These are phyloP conservation scores for Hirtodrosophila trivittata DNA, from an alignment of 2,888 invertebrate genomes.

Conservation along the genomic window DNA sequence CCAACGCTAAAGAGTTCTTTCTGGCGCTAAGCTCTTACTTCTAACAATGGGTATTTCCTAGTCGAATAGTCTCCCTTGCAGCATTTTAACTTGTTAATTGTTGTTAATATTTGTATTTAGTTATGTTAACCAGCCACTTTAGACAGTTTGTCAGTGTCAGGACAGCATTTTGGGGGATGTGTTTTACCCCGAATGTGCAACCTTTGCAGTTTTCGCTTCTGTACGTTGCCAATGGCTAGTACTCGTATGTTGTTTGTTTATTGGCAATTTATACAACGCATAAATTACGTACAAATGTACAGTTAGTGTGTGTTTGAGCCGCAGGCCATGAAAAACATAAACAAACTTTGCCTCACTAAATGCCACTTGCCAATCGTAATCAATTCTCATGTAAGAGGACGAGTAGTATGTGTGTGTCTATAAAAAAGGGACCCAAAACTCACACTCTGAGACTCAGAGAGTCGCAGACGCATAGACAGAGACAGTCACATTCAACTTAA, in stretches of 20 bases:
- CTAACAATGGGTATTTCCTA: too few species aligned
- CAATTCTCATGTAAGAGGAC: slow-evolving; percentile 61
- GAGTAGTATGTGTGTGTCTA: slow-evolving; percentile 44
- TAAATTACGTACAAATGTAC: slow-evolving; percentile 63
- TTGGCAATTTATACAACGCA: slow-evolving; percentile 76
- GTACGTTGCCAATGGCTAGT: slow-evolving; percentile 10
- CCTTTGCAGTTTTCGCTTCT: slow-evolving; percentile 59
- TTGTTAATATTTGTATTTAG: slow-evolving; percentile 71
- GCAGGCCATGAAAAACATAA: slow-evolving; percentile 59
- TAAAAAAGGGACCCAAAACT: slow-evolving; percentile 63
- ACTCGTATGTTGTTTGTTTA: slow-evolving; percentile 62
- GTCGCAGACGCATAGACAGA: slow-evolving; percentile 19
- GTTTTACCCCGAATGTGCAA: slow-evolving; percentile 36
- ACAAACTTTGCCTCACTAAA: slow-evolving; percentile 75
- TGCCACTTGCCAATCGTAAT: slow-evolving; percentile 80
- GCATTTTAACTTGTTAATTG: slow-evolving; percentile 36
- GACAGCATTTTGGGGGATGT: slow-evolving; percentile 1
- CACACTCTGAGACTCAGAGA: slow-evolving; percentile 19
- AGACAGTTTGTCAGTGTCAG: slow-evolving; percentile 30
- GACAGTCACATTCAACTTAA: slow-evolving; percentile 50
- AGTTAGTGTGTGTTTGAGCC: slow-evolving; percentile 8
- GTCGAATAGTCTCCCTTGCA: neutral
- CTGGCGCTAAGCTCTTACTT: too few species aligned
- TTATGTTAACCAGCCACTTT: slow-evolving; percentile 67
- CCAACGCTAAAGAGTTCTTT: too few species aligned